Percentiles rank a stretch among this genome's conserved stretches.
Conservation (phyloP, 92 coral and sea anemone species). For the Heteractis magnifica region DNA sequence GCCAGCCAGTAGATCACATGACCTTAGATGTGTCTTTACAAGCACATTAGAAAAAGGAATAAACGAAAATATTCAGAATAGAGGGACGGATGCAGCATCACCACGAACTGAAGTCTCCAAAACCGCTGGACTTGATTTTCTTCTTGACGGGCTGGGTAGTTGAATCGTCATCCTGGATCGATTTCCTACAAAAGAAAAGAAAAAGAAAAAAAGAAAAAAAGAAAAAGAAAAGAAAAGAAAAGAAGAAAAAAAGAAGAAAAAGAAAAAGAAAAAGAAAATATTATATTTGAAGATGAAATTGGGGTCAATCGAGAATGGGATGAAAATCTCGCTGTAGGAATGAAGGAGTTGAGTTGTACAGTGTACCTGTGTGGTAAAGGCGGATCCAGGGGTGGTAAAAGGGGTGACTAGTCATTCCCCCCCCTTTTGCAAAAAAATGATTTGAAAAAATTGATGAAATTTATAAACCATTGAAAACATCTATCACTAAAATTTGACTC, state of each 20-base stretch:
- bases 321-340: too few species aligned
- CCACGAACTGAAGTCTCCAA: constrained; percentile 97
- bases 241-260: neutral
- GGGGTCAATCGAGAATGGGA: too few species aligned
- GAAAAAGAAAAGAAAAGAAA: neutral
- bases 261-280: neutral
- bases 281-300: too few species aligned
- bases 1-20: neutral
- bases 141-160: constrained; percentile 59
- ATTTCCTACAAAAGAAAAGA: constrained; percentile 3
- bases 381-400: too few species aligned
- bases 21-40: neutral
- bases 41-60: neutral
- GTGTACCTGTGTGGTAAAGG: too few species aligned
- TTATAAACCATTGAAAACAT: too few species aligned
- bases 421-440: too few species aligned
- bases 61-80: too few species aligned
- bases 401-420: too few species aligned
- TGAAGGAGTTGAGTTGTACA: too few species aligned
- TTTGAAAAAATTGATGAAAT: too few species aligned
- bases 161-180: constrained; percentile 58
- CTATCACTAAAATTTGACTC: too few species aligned
- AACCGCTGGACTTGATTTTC: constrained; percentile 83
- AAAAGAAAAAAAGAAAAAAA: neutral
- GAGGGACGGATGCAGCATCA: constrained; percentile 16